Conservation (phyloP, 2,797 vertebrate genomes). For the Florisuga fusca region DNA sequence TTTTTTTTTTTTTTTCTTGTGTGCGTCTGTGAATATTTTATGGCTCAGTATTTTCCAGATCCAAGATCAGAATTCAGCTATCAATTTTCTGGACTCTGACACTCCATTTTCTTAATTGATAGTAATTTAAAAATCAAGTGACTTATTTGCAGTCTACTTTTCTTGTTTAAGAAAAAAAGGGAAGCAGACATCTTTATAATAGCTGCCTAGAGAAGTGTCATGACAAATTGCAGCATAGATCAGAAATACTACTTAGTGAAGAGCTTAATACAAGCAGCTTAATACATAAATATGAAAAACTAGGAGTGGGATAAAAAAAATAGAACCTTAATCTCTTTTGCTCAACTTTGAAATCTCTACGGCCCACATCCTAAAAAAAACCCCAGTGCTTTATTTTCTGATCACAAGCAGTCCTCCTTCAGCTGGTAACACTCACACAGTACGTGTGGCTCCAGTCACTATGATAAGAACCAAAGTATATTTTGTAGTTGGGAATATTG, state of each 20-base stretch:
- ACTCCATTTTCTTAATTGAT: conserved; percentile 64
- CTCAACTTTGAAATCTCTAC: conserved; percentile 66
- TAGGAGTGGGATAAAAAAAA: conserved; percentile 47
- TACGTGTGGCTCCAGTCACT: neutral
- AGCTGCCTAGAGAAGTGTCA: conserved; percentile 67
- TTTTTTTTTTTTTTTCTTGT: neutral
- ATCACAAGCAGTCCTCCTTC: neutral
- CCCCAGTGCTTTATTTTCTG: neutral
- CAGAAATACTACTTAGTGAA: conserved; percentile 65
- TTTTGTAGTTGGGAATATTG: neutral
- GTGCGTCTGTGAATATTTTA: conserved; percentile 43
- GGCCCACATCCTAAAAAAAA: conserved; percentile 35
- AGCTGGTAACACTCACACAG: neutral
- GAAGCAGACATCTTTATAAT: conserved; percentile 66
- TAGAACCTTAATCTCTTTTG: conserved; percentile 67
- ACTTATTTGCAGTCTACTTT: conserved; percentile 59
- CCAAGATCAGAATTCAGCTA: conserved; percentile 64
- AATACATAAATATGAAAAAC: conserved; percentile 66
- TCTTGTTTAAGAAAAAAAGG: conserved; percentile 52
- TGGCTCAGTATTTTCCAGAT: conserved; percentile 65
- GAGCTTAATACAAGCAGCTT: conserved; percentile 73
- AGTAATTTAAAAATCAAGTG: conserved; percentile 67
- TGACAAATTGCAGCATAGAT: conserved; percentile 68
- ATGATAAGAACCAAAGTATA: neutral
- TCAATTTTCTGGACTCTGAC: conserved; percentile 63